Conservation (phyloP, 2,888 invertebrate species). For the Macrosiphum euphorbiae region DNA sequence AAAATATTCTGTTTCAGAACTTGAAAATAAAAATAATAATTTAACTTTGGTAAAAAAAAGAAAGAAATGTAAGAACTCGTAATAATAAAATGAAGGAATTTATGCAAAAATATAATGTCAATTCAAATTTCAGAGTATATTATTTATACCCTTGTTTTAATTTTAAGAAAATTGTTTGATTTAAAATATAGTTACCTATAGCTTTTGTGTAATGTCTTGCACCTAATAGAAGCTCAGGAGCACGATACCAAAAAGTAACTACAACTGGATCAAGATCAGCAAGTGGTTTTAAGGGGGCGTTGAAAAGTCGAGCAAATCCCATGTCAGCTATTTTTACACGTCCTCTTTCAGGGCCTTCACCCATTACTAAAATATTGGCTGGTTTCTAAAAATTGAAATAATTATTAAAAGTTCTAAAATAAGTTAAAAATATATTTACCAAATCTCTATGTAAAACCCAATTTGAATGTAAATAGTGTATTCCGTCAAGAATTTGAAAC, state of each 20-base stretch:
- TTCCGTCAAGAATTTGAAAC: slow-evolving; percentile 98
- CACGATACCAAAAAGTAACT: slow-evolving; percentile 99
- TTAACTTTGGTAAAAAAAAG: not conserved
- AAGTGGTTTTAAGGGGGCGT: slow-evolving; percentile 95
- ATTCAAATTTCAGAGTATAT: not conserved
- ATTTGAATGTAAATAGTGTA: slow-evolving; percentile 98
- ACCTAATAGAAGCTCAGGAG: slow-evolving; percentile 93
- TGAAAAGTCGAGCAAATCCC: slow-evolving; percentile 98
- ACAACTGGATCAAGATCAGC: slow-evolving; percentile 99
- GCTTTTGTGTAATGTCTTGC: slow-evolving; percentile 98
- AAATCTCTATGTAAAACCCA: slow-evolving; percentile 99
- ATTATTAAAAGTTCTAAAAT: slow-evolving; percentile 31
- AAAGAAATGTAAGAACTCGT: not conserved
- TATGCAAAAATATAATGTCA: not conserved
- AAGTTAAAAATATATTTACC: slow-evolving; percentile 72
- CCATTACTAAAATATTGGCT: slow-evolving; percentile 99
- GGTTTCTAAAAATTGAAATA: slow-evolving; percentile 81
- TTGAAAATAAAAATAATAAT: too few species aligned
- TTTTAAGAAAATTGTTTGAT: not conserved
- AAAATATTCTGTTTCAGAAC: too few species aligned
- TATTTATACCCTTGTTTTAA: not conserved
- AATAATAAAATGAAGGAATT: not conserved
- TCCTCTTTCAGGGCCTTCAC: slow-evolving; percentile 96
- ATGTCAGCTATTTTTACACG: slow-evolving; percentile 99
- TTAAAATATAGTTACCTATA: slow-evolving; percentile 77